Evolutionary conservation across 2,113 vertebrate genomes (phyloP), one percentile per base, ranked within the genome.

Genomic region (Rhinolophus ferrumequinum): DNA sequence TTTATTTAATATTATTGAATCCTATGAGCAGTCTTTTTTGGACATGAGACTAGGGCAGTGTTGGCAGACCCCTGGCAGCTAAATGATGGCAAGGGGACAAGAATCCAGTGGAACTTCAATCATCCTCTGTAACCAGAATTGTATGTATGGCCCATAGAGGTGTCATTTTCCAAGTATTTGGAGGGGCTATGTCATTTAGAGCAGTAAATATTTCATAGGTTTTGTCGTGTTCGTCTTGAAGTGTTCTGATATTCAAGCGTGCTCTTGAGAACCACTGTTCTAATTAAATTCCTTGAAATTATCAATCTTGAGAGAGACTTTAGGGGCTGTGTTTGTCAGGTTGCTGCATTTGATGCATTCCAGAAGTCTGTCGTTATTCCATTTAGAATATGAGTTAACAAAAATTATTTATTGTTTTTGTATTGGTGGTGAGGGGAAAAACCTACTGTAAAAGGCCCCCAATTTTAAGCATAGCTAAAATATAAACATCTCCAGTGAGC

Each of bases 331-430:
- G 54, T 62, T 21, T 50, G 35, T 80, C 44, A 22, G 54, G 15
- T 76, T 69, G 44, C 54, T 72, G 44, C 7, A 0, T 38, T 56
- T 73, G 44, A 52, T 21, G 12, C 28, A 18, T 69, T 95, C 47
- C 62, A 60, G 21, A 77, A 38, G 82, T 58, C 47, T 44, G 15
- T 87, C 15, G 22, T 41, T 81, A 72, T 87, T 88, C 79, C 44
- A 16, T 19, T 93, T 84, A 75, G 50, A 85, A 50, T 16, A 30
- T 12, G n/a, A 75, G 21, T 72, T 52, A 1, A 77, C 41, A 77
- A 85, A 93, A 73, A 35, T 83, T 95, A 94, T 24, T 28, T 54
- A 28, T 24, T 90, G 13, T 90, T 82, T 33, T 90, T 67, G 7
- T 75, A 24, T 82, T 89, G 54, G 33, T 28, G 22, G 16, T 44